A percentile compares a stretch with the other conserved stretches of the same genome.
Evolutionary conservation across 2,113 vertebrate genomes (phyloP).

Genomic region (Ursus arctos): DNA sequence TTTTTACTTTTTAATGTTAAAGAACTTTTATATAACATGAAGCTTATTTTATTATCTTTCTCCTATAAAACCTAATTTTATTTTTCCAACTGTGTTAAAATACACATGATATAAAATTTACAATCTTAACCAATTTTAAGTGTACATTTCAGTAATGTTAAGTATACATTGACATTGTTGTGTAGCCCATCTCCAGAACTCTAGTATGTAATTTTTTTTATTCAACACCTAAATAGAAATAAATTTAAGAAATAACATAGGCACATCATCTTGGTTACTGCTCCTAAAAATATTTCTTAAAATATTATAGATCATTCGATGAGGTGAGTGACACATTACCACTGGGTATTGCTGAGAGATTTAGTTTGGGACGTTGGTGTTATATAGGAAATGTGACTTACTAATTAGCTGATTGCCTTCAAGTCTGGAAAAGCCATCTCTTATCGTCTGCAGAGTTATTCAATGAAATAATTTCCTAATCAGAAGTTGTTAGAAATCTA

Average conservation of each 20-base stretch:
- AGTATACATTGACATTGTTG: neutral
- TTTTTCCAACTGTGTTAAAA: conserved; percentile 11
- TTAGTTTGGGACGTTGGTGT: neutral
- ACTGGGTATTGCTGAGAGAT: neutral
- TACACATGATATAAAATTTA: neutral
- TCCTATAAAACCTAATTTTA: neutral
- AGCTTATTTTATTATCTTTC: neutral
- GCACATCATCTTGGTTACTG: neutral
- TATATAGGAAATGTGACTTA: neutral
- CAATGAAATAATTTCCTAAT: conserved; percentile 45
- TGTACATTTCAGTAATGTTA: neutral
- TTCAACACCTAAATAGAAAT: neutral
- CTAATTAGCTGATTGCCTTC: neutral
- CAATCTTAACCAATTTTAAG: neutral
- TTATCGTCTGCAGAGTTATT: conserved; percentile 17
- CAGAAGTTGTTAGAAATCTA: conserved; percentile 22
- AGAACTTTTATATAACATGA: neutral
- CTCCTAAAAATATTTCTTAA: neutral
- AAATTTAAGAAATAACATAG: conserved; percentile 17
- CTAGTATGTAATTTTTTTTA: neutral
- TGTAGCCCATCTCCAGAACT: neutral
- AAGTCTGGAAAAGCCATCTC: neutral
- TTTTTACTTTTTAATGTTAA: neutral
- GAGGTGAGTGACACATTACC: neutral
- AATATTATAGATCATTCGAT: neutral